A percentile compares a stretch with the other conserved stretches of the same genome.
Conservation (phyloP, 23 tunicate genomes). For the Halocynthia aurantium region DNA sequence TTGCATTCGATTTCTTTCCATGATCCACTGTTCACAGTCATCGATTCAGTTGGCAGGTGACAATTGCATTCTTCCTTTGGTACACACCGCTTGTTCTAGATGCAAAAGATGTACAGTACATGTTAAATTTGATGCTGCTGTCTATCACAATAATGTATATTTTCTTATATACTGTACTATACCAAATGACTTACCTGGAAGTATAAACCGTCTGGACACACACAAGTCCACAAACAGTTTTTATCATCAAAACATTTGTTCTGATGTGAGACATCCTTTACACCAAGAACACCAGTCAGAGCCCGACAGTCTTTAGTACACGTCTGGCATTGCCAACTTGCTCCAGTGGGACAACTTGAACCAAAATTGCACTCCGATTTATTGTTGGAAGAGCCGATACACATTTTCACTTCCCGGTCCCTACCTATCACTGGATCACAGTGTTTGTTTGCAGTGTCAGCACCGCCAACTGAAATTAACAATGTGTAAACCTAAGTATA, state of each 20-base stretch:
- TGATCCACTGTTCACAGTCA: neutral
- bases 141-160: neutral
- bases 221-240: slow-evolving; percentile 41
- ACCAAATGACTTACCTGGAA: slow-evolving; percentile 17
- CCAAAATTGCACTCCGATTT: neutral
- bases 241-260: slow-evolving; percentile 9
- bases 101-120: neutral
- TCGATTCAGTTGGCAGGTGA: neutral
- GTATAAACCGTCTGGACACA: slow-evolving; percentile 32
- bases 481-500: neutral
- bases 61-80: neutral
- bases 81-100: slow-evolving; percentile 4
- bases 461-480: neutral
- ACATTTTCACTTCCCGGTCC: neutral
- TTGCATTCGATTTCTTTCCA: neutral
- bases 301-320: slow-evolving; percentile 46
- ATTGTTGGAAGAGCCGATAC: neutral
- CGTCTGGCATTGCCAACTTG: slow-evolving; percentile 21
- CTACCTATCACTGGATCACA: neutral
- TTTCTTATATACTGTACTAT: neutral
- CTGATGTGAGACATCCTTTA: neutral
- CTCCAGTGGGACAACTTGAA: slow-evolving; percentile 15
- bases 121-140: neutral
- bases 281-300: neutral
- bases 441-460: neutral